These are phyloP conservation scores for Leptoclinus maculatus DNA, from an alignment of 2,797 vertebrate species.

Conservation along the genomic window DNA sequence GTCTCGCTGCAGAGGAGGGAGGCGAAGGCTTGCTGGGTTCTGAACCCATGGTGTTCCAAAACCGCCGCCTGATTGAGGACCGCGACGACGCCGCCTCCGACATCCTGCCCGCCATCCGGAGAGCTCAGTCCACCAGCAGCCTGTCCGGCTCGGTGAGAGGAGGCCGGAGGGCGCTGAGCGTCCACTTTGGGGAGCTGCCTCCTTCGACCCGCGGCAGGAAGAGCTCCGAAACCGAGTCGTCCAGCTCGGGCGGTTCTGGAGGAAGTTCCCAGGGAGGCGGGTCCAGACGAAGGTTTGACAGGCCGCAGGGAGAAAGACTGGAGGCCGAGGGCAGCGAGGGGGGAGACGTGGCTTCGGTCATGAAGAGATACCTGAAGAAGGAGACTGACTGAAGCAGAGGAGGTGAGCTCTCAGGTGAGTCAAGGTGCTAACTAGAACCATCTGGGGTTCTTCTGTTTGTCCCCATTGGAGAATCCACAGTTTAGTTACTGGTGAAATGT, in stretches of 20 bases:
- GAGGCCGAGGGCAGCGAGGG: conserved; percentile 89
- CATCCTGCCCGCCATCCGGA: conserved; percentile 91
- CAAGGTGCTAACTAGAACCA: background rate
- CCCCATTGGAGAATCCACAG: background rate
- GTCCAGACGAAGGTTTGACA: conserved; percentile 44
- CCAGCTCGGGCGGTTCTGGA: conserved; percentile 89
- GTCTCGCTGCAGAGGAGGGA: conserved; percentile 55
- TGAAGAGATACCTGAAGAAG: conserved; percentile 93
- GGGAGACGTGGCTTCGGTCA: conserved; percentile 90
- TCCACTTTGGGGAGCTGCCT: conserved; percentile 88
- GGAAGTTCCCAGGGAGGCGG: conserved; percentile 72
- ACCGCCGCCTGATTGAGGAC: conserved; percentile 70
- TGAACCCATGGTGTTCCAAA: conserved; percentile 86
- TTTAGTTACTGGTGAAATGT: background rate
- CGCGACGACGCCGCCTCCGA: conserved; percentile 81
- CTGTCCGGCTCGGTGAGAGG: conserved; percentile 73
- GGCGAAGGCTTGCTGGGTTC: conserved; percentile 76
- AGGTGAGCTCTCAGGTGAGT: conserved; percentile 20
- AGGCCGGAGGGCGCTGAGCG: conserved; percentile 80
- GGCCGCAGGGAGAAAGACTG: conserved; percentile 66
- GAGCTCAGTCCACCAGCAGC: conserved; percentile 86
- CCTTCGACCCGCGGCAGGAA: conserved; percentile 60
- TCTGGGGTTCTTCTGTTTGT: background rate
- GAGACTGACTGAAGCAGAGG: conserved; percentile 78
- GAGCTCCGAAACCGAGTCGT: conserved; percentile 86